Base-by-base conservation (phyloP, 2,888 invertebrate species). In the Epsilonema sp. region DNA sequence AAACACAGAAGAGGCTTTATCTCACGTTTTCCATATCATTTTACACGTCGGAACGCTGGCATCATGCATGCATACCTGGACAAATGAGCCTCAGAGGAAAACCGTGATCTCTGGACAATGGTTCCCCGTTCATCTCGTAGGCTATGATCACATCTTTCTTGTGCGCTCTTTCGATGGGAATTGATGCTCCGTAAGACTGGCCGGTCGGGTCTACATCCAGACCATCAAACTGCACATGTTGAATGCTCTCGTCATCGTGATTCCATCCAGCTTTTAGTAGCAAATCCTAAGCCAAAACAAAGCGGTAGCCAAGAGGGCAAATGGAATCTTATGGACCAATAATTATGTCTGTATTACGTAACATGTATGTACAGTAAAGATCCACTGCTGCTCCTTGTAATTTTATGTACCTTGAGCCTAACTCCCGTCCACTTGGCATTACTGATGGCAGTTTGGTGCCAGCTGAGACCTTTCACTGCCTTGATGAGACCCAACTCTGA, bases 361-460 rank as follows among this genome's bases (percentile, higher is more conserved):
- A n/a, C n/a, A n/a, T n/a, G n/a, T n/a, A n/a, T n/a, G n/a, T n/a
- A n/a, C n/a, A n/a, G n/a, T n/a, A n/a, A n/a, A n/a, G n/a, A n/a
- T n/a, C n/a, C n/a, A n/a, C n/a, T n/a, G n/a, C n/a, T n/a, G n/a
- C n/a, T n/a, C n/a, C n/a, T n/a, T n/a, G 31, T 11, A 31, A 11
- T 31, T 31, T 31, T 31, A 8, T 31, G 31, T 31, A 67, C 67
- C 45, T 59, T 52, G 20, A 90, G 70, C 52, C 72, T 70, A 3
- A 77, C 81, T 3, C 90, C 90, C 25, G 76, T 73, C 86, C 87
- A 90, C 44, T 75, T 74, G 1, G 92, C 92, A 70, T 82, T 92
- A 51, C 90, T 83, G 56, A 94, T 77, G 26, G 92, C 92, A 13
- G 82, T 85, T n/a, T 77, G 74, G 39, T 78, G 76, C 94, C 94